phyloP scores from a whole-genome alignment of 2,797 vertebrate genomes.

The Decapterus maruadsi region DNA sequence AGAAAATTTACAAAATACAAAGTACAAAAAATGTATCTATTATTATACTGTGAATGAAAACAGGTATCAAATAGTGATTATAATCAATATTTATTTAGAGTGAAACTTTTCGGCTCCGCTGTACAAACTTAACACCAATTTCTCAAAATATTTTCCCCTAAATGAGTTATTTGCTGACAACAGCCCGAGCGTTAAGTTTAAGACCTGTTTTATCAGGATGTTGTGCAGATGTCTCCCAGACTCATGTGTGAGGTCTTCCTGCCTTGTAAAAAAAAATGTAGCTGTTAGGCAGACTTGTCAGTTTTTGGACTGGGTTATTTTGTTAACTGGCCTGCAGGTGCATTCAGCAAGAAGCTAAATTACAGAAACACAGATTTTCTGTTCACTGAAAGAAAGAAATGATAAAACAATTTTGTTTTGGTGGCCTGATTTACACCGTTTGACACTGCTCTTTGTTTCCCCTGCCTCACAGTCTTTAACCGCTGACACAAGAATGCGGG shows the following conservation, averaged over 20 bases:
- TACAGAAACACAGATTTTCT: slow-evolving; percentile 22
- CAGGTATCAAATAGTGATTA: background rate
- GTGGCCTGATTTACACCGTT: slow-evolving; percentile 34
- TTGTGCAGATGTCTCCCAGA: slow-evolving; percentile 62
- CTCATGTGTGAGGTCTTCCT: slow-evolving; percentile 65
- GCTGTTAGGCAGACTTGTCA: slow-evolving; percentile 30
- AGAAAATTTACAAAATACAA: background rate
- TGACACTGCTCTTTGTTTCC: slow-evolving; percentile 51
- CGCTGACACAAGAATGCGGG: slow-evolving; percentile 60
- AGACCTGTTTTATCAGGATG: slow-evolving; percentile 46
- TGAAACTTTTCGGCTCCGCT: background rate
- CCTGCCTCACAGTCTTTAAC: slow-evolving; percentile 23
- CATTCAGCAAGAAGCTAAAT: background rate
- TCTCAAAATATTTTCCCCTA: background rate
- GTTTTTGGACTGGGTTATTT: slow-evolving; percentile 18
- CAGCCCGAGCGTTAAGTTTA: slow-evolving; percentile 30
- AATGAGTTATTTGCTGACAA: slow-evolving; percentile 27
- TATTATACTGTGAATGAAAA: too few species aligned
- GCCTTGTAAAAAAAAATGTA: slow-evolving; percentile 61
- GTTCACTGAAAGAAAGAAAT: background rate
- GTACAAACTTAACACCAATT: background rate
- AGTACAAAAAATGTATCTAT: background rate
- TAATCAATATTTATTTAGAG: background rate
- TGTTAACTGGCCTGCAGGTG: background rate
- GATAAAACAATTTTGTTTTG: slow-evolving; percentile 34